phyloP scores from a whole-genome alignment of 2,113 vertebrate species.

The Dendropsophus ebraccatus region DNA sequence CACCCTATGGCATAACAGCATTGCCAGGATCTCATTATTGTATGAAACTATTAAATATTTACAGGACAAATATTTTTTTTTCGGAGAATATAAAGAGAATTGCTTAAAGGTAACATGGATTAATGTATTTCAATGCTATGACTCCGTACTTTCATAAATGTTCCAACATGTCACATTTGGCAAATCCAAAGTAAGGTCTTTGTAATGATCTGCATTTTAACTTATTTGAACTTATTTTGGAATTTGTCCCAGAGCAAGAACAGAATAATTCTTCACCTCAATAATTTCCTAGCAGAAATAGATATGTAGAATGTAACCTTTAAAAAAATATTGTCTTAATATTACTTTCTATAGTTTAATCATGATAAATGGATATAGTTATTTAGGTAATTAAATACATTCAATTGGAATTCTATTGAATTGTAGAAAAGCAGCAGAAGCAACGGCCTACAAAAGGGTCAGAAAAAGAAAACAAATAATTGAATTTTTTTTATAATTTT shows the following conservation, averaged over 20 bases:
- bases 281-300: conserved; percentile 23
- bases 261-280: conserved; percentile 25
- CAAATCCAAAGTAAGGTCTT: conserved; percentile 11
- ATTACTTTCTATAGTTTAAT: conserved; percentile 23
- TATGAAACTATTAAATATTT: conserved; percentile 9
- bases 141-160: not conserved
- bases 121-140: conserved; percentile 26
- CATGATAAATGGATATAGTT: not conserved
- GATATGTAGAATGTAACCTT: conserved; percentile 15
- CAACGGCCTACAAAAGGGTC: not conserved
- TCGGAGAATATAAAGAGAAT: conserved; percentile 8
- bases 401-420: not conserved
- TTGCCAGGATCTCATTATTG: not conserved
- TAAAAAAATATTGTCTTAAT: conserved; percentile 43
- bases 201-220: conserved; percentile 32
- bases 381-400: conserved; percentile 16
- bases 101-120: conserved; percentile 7
- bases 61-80: conserved; percentile 23
- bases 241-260: conserved; percentile 12
- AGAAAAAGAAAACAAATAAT: not conserved
- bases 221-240: conserved; percentile 43
- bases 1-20: not conserved
- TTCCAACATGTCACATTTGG: conserved; percentile 45
- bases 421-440: not conserved
- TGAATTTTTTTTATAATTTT: too few species aligned